Evolutionary conservation across 2,113 vertebrate genomes (phyloP).

Genomic region (Orthonyx spaldingii): DNA sequence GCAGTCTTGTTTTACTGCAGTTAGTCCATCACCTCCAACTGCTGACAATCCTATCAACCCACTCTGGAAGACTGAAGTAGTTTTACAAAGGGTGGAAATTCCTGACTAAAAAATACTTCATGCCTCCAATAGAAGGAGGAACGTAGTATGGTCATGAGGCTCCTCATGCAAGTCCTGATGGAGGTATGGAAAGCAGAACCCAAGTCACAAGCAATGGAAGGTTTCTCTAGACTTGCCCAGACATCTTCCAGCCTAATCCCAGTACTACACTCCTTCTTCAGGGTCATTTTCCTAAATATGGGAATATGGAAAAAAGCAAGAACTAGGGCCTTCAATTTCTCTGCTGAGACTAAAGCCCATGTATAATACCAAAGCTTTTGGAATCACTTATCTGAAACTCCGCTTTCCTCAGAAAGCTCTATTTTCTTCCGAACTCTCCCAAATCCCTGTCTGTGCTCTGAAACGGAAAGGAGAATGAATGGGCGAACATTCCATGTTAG

Average conservation of each 20-base stretch:
- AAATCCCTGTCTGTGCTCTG: background rate
- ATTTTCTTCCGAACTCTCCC: background rate
- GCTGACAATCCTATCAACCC: background rate
- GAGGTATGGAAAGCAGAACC: background rate
- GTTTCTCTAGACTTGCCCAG: background rate
- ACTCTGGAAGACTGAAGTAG: background rate
- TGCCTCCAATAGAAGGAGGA: background rate
- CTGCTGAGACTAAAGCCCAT: background rate
- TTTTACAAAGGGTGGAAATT: background rate
- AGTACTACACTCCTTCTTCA: background rate
- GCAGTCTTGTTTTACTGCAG: background rate
- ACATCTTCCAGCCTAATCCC: background rate
- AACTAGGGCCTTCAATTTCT: background rate
- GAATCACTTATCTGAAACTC: background rate
- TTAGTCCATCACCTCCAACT: background rate
- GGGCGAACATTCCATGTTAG: background rate
- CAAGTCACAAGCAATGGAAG: background rate
- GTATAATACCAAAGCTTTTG: background rate
- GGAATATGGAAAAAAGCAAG: background rate
- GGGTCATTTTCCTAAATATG: background rate
- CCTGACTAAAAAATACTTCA: background rate
- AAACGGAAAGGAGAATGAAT: background rate
- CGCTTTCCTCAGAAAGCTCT: background rate
- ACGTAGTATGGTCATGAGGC: background rate
- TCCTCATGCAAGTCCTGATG: background rate